Evolutionary conservation across 2,113 vertebrate genomes (phyloP).

Genomic region (Amblyornis subalaris): DNA sequence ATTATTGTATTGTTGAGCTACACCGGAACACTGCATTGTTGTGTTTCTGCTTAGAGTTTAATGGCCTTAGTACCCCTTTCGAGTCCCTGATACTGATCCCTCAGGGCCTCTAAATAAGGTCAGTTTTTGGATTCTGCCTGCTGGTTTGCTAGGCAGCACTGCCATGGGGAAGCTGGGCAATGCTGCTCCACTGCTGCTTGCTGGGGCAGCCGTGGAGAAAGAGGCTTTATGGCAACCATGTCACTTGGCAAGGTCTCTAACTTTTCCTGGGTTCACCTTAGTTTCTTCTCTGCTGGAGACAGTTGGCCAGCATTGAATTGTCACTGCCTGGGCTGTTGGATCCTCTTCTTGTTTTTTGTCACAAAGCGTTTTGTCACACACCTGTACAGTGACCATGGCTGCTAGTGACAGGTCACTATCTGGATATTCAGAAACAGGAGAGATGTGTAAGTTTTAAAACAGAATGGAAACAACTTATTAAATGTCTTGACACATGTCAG

Average conservation of each 20-base stretch:
- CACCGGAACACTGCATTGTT: slow-evolving; percentile 16
- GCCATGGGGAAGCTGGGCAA: too few species aligned
- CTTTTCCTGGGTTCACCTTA: neutral
- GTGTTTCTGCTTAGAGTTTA: neutral
- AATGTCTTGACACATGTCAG: neutral
- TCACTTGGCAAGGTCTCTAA: neutral
- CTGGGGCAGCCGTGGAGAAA: too few species aligned
- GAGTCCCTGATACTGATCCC: neutral
- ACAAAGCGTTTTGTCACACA: neutral
- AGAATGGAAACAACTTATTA: neutral
- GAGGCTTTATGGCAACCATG: too few species aligned
- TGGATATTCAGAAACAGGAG: neutral
- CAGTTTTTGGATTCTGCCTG: neutral
- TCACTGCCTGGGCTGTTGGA: neutral
- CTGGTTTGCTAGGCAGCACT: neutral
- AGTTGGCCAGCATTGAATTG: neutral
- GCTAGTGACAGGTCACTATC: neutral
- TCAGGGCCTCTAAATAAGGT: neutral
- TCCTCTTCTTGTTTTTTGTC: neutral
- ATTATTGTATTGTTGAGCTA: neutral
- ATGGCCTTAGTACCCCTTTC: too few species aligned
- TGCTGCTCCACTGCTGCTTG: too few species aligned
- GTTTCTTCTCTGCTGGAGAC: neutral
- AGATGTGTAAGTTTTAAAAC: neutral
- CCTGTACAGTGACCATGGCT: neutral